A percentile compares a stretch with the other conserved stretches of the same genome.
Evolutionary conservation across 2,797 vertebrate species (phyloP).

Genomic region (Hyperoplus immaculatus): DNA sequence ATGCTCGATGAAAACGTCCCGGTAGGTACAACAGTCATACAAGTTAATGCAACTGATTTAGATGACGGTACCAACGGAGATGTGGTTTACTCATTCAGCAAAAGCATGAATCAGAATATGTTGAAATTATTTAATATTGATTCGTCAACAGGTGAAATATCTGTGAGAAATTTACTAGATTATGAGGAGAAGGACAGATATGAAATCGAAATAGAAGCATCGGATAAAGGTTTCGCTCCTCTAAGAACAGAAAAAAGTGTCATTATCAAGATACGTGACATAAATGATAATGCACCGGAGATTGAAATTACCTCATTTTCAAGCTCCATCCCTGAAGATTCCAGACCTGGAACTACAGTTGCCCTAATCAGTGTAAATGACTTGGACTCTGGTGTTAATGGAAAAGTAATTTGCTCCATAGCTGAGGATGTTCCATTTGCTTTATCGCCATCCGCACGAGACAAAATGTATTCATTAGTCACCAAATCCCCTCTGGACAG

Average conservation of each 20-base stretch:
- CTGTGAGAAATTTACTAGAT: slow-evolving; percentile 57
- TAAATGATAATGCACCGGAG: slow-evolving; percentile 70
- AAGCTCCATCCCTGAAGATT: slow-evolving; percentile 75
- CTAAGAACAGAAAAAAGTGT: slow-evolving; percentile 54
- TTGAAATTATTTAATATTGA: slow-evolving; percentile 55
- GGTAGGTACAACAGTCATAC: slow-evolving; percentile 24
- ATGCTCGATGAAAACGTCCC: slow-evolving; percentile 65
- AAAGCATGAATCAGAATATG: no score
- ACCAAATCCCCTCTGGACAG: slow-evolving; percentile 63
- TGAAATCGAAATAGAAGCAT: slow-evolving; percentile 63
- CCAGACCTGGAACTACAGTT: slow-evolving; percentile 79
- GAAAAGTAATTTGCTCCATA: slow-evolving; percentile 70
- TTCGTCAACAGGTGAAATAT: slow-evolving; percentile 32
- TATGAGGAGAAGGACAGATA: slow-evolving; percentile 63
- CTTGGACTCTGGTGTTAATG: slow-evolving; percentile 79
- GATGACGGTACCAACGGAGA: slow-evolving; percentile 71
- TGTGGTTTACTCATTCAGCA: slow-evolving; percentile 32
- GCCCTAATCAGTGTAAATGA: slow-evolving; percentile 84
- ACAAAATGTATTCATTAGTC: slow-evolving; percentile 70
- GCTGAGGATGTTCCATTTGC: slow-evolving; percentile 66
- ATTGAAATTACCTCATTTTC: slow-evolving; percentile 79
- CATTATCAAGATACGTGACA: slow-evolving; percentile 62
- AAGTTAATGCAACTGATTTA: slow-evolving; percentile 69
- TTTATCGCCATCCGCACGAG: slow-evolving; percentile 60
- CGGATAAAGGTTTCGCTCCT: slow-evolving; percentile 65